Percentiles rank a stretch among this genome's conserved stretches.
phyloP scores from a whole-genome alignment of 2,888 invertebrate genomes.

The Icerya purchasi region DNA sequence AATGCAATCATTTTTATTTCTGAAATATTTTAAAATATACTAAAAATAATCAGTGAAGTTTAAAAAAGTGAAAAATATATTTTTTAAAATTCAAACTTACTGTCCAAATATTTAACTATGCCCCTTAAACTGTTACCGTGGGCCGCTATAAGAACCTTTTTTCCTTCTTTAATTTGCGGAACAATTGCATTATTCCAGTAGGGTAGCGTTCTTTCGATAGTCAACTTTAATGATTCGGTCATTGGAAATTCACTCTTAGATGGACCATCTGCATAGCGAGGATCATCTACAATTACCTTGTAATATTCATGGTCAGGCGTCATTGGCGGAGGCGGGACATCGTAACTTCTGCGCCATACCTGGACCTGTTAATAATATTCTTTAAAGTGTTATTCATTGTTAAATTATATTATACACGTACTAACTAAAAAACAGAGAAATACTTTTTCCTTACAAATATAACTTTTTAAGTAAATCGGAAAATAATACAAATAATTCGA shows the following conservation, averaged over 20 bases:
- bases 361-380: constrained; percentile 50
- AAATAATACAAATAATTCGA: too few species aligned
- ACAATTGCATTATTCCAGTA: constrained; percentile 71
- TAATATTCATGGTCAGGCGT: constrained; percentile 52
- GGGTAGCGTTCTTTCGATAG: constrained; percentile 59
- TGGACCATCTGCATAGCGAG: constrained; percentile 48
- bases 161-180: constrained; percentile 59
- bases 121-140: constrained; percentile 72
- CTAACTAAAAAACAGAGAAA: too few species aligned
- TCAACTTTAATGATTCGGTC: constrained; percentile 60
- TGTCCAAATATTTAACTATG: constrained; percentile 65
- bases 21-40: background rate
- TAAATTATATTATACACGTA: too few species aligned
- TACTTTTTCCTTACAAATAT: too few species aligned
- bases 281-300: constrained; percentile 48
- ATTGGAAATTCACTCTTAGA: constrained; percentile 48
- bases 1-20: background rate
- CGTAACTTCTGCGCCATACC: constrained; percentile 68
- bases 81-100: constrained; percentile 30
- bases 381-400: too few species aligned
- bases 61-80: background rate
- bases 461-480: too few species aligned
- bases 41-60: background rate
- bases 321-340: constrained; percentile 62
- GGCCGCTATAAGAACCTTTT: constrained; percentile 57